These are phyloP conservation scores for Phthorimaea operculella DNA, from an alignment of 1,140 invertebrate species.

Conservation along the genomic window DNA sequence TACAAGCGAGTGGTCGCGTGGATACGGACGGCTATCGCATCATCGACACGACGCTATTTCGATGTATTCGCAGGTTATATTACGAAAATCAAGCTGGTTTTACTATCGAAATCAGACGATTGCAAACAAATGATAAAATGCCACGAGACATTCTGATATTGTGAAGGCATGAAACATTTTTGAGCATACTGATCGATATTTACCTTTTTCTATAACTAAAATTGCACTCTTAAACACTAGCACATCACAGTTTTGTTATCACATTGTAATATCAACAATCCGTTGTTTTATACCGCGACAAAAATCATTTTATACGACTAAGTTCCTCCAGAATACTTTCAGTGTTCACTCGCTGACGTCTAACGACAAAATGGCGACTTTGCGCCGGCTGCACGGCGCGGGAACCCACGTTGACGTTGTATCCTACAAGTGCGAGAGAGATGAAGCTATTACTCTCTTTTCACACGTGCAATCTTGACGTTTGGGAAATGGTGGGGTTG, in stretches of 20 bases:
- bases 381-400: slow-evolving; percentile 1
- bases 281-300: background rate
- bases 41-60: too few species aligned
- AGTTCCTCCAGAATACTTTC: background rate
- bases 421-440: background rate
- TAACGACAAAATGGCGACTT: slow-evolving; percentile 46
- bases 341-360: slow-evolving; percentile 26
- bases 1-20: background rate
- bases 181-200: background rate
- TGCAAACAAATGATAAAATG: background rate
- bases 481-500: background rate
- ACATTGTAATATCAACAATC: background rate
- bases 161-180: background rate
- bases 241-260: background rate
- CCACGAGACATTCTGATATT: background rate
- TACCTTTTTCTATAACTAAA: background rate
- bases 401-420: background rate
- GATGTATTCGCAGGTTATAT: too few species aligned
- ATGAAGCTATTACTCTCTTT: background rate
- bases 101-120: too few species aligned
- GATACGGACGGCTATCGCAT: too few species aligned
- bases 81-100: too few species aligned
- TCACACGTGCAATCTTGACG: background rate
- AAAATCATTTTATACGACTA: background rate
- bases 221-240: background rate